A percentile compares a stretch with the other conserved stretches of the same genome.
Conservation (phyloP, 2,797 vertebrate genomes). For the Synaphobranchus kaupii region DNA sequence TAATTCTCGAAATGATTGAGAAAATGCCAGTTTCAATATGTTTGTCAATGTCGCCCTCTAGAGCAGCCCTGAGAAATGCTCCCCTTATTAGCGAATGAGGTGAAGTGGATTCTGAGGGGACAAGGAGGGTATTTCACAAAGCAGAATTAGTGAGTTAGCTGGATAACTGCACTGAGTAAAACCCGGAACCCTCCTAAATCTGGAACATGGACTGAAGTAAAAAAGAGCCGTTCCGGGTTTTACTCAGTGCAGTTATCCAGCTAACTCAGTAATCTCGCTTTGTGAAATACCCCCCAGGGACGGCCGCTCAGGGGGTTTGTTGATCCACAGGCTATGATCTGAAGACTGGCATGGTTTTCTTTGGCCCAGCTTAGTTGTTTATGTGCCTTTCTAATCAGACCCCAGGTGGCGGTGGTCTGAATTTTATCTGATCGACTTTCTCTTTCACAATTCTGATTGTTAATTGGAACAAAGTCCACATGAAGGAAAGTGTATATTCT, state of each 20-base stretch:
- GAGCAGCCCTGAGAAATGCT: background rate
- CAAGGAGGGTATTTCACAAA: background rate
- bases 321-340: too few species aligned
- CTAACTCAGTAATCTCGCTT: background rate
- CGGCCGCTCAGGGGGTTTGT: background rate
- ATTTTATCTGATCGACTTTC: background rate
- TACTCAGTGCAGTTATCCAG: too few species aligned
- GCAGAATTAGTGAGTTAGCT: background rate
- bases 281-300: background rate
- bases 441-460: background rate
- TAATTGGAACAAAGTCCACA: background rate
- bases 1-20: background rate
- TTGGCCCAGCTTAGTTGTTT: background rate
- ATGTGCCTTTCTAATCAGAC: background rate
- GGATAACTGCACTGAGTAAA: background rate
- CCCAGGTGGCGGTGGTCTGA: background rate
- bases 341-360: background rate
- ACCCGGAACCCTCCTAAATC: too few species aligned
- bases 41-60: conserved; percentile 16
- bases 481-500: background rate
- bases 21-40: background rate
- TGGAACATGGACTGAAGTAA: too few species aligned
- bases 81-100: background rate
- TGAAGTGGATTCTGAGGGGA: background rate
- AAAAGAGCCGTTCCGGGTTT: too few species aligned